Percentiles rank a stretch among this genome's conserved stretches.
phyloP scores from a whole-genome alignment of 2,797 vertebrate genomes.

The Odontamblyopus rebecca region DNA sequence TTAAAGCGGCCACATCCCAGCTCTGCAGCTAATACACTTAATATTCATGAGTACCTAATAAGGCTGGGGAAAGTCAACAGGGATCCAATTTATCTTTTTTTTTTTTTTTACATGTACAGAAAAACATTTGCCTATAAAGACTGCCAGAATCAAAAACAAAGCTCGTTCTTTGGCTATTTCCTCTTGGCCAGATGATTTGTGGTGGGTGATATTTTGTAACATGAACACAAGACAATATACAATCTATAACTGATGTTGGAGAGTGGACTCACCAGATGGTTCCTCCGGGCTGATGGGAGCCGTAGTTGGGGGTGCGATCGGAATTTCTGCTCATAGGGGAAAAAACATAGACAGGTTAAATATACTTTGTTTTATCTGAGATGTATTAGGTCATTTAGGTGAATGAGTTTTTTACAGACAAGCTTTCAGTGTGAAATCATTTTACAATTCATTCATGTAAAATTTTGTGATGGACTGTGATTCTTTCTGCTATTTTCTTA shows the following conservation, averaged over 20 bases:
- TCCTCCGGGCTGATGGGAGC: constrained; percentile 88
- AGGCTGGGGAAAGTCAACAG: constrained; percentile 50
- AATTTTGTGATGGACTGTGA: too few relatives aligned
- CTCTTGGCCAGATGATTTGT: constrained; percentile 6
- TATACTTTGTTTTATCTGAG: background rate
- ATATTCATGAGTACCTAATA: constrained; percentile 69
- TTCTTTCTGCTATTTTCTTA: constrained; percentile 17
- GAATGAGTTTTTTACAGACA: constrained; percentile 19
- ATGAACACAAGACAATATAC: background rate
- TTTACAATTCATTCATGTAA: too few relatives aligned
- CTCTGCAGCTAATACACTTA: constrained; percentile 65
- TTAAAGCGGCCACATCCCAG: constrained; percentile 69
- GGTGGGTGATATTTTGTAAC: constrained; percentile 1
- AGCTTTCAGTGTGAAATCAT: constrained; percentile 15
- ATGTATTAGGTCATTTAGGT: background rate
- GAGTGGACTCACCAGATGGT: constrained; percentile 82
- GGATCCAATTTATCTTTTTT: constrained; percentile 65
- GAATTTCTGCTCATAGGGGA: constrained; percentile 85
- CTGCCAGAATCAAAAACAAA: constrained; percentile 12
- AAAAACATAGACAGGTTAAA: constrained; percentile 46
- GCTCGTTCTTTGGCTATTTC: constrained; percentile 14
- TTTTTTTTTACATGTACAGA: constrained; percentile 18
- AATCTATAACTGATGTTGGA: constrained; percentile 4
- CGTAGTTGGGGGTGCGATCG: constrained; percentile 86
- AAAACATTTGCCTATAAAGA: constrained; percentile 34